Conservation (phyloP, 1,140 invertebrate species). For the Aphaenogaster rudis region DNA sequence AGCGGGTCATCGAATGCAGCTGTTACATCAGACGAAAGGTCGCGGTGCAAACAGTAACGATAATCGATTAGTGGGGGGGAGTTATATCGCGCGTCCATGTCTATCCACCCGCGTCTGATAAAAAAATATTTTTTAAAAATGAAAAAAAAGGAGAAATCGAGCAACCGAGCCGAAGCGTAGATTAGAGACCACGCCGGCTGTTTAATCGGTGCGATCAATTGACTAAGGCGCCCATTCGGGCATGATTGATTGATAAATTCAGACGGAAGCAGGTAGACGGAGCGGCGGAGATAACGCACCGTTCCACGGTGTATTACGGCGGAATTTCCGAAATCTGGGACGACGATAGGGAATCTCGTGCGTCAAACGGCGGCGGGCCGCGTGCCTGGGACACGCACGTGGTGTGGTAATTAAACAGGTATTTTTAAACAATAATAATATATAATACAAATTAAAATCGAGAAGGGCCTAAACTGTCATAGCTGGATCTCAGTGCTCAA, state of each 20-base stretch:
- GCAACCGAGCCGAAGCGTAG: conserved; percentile 11
- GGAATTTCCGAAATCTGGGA: conserved; percentile 32
- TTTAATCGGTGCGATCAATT: conserved; percentile 30
- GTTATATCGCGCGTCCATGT: conserved; percentile 16
- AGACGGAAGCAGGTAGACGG: conserved; percentile 5
- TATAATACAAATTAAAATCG: too few relatives aligned
- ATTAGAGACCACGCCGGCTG: conserved; percentile 17
- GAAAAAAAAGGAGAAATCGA: conserved; percentile 3
- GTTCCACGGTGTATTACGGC: conserved; percentile 1
- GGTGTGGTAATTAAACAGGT: neutral
- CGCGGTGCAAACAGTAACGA: conserved; percentile 15
- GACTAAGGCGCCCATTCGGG: conserved; percentile 20
- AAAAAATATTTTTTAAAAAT: neutral
- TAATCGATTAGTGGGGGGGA: conserved; percentile 36
- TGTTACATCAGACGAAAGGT: conserved; percentile 39
- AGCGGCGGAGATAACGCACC: conserved; percentile 1
- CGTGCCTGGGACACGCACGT: neutral
- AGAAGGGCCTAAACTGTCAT: too few relatives aligned
- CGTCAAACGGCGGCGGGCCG: neutral
- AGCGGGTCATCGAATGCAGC: conserved; percentile 28
- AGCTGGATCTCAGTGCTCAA: too few relatives aligned
- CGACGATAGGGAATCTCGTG: neutral
- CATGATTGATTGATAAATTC: conserved; percentile 54
- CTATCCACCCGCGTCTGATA: neutral
- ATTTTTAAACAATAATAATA: neutral